Base-by-base conservation (phyloP, 2,888 invertebrate species). In the Cheilosia urbana region DNA sequence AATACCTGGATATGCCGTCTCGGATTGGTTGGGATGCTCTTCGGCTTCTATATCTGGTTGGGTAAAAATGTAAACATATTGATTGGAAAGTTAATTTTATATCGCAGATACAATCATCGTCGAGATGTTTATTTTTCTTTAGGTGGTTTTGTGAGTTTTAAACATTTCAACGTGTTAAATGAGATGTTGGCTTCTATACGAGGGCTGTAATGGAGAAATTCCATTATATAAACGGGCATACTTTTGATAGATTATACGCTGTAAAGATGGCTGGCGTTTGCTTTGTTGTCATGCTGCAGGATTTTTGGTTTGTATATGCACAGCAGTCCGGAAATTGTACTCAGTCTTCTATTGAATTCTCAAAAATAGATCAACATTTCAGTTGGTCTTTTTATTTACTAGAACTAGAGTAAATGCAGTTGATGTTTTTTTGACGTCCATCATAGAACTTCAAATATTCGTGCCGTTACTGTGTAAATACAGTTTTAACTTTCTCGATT, bases 31-130 rank as follows among this genome's bases (percentile, higher is more conserved):
- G 19, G 21, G 7, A 1, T 51, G 15, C 51, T 24, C 51, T 51
- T 21, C 15, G 51, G 15, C 24, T 21, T 21, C 19, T 40, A 21
- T n/a, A 17, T 45, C 17, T n/a, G 24, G 21, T 37, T 21, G 13
- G 51, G 21, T 13, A 6, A 15, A 55, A 15, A 55, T 55, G 40
- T 68, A 68, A 68, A 68, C 68, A 55, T 27, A 37, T 27, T 15
- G 47, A 4, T 42, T n/a, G 24, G 68, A 51, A 66, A 66, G 66
- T 53, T 68, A 55, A 55, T 68, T 68, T 68, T 68, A 68, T 68
- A 42, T 34, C 68, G 13, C 17, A 45, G 51, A 49, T 51, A 17
- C 66, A 34, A 63, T 49, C 19, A 49, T 47, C 27, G 17, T 7
- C 40, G 37, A 55, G 42, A 55, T 68, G 55, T 55, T 68, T 68